A percentile compares a stretch with the other conserved stretches of the same genome.
phyloP scores from a whole-genome alignment of 2,113 vertebrate species.

The Petrocephalus microphthalmus region DNA sequence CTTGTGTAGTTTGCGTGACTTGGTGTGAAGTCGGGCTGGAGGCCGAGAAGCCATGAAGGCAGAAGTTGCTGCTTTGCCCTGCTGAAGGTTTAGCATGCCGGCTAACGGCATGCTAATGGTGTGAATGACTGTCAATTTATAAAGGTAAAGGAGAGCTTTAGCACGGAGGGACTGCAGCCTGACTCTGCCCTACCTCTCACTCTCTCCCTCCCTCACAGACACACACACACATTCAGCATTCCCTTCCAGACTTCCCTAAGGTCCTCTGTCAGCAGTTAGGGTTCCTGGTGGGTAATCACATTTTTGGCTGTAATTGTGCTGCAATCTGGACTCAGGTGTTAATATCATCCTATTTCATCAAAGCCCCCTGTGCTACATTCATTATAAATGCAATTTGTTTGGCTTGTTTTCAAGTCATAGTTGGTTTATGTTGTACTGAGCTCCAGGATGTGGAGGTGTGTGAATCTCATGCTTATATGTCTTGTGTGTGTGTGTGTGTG shows the following conservation, averaged over 20 bases:
- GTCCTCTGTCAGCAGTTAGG: background rate
- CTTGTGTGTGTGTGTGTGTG: background rate
- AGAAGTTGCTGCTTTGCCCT: background rate
- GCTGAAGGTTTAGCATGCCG: background rate
- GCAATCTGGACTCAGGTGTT: background rate
- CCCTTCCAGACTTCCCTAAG: background rate
- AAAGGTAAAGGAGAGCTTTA: background rate
- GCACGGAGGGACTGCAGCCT: background rate
- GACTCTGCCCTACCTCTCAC: background rate
- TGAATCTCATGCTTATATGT: background rate
- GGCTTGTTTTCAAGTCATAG: background rate
- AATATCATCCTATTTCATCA: background rate
- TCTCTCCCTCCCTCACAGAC: background rate
- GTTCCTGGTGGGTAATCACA: background rate
- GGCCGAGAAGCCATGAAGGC: background rate
- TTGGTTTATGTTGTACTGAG: background rate
- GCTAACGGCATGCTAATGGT: background rate
- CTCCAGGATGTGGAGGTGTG: background rate
- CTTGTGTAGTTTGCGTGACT: background rate
- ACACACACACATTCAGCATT: conserved; percentile 9
- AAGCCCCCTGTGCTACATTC: background rate
- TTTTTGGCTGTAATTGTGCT: background rate
- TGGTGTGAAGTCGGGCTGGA: background rate
- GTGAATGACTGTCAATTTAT: background rate
- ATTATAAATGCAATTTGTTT: background rate